phyloP scores from a whole-genome alignment of 2,113 vertebrate species.

The Cricetomys ansorgei region DNA sequence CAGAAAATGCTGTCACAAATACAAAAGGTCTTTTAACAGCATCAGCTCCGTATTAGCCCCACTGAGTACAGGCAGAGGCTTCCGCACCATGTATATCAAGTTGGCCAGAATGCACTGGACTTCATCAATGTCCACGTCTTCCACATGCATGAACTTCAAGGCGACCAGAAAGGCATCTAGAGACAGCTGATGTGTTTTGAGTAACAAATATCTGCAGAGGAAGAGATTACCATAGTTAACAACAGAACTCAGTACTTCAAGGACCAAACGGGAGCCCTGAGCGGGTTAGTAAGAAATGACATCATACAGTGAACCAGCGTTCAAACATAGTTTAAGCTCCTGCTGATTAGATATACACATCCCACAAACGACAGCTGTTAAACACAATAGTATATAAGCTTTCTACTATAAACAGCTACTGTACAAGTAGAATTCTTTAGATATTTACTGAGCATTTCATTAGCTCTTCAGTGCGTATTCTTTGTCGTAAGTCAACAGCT shows the following conservation, averaged over 20 bases:
- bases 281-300: not conserved
- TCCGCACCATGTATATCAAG: constrained; percentile 96
- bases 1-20: not conserved
- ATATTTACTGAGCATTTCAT: not conserved
- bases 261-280: not conserved
- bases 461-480: not conserved
- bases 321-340: not conserved
- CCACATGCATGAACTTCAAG: constrained; percentile 95
- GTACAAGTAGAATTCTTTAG: not conserved
- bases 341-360: not conserved
- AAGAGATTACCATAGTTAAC: not conserved
- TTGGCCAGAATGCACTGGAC: constrained; percentile 98
- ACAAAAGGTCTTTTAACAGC: not conserved
- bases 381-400: not conserved
- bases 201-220: constrained; percentile 91
- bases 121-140: constrained; percentile 96
- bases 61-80: not conserved
- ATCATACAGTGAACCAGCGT: not conserved
- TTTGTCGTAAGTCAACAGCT: not conserved
- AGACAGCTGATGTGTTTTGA: constrained; percentile 96
- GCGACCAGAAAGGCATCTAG: constrained; percentile 95
- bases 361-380: not conserved
- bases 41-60: too few species aligned
- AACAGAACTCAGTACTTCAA: not conserved
- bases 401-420: not conserved